Evolutionary conservation across 2,888 invertebrate species (phyloP).

Genomic region (Syrista parreyssii): DNA sequence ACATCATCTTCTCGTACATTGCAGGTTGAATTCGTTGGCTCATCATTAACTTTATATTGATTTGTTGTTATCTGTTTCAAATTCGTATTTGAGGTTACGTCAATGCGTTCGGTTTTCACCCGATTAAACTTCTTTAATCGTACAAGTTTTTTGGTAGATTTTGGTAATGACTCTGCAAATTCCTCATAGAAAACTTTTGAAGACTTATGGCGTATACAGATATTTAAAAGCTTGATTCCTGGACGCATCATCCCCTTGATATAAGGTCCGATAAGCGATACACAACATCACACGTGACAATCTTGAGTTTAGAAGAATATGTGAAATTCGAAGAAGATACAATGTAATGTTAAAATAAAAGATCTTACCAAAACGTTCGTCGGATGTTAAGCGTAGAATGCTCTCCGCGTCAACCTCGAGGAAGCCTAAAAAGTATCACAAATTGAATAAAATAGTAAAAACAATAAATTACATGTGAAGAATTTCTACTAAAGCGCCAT

Average conservation of each 20-base stretch:
- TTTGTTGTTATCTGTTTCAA: neutral
- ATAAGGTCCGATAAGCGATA: neutral
- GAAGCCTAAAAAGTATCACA: constrained; percentile 19
- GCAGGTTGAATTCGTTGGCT: neutral
- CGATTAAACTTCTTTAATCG: constrained; percentile 4
- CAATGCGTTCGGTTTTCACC: neutral
- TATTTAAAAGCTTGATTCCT: constrained; percentile 37
- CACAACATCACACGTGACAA: neutral
- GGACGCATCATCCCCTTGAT: constrained; percentile 23
- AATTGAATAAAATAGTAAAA: constrained; percentile 17
- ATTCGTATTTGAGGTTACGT: constrained; percentile 1
- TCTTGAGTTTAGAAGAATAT: neutral
- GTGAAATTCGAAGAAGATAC: neutral
- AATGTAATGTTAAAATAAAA: neutral
- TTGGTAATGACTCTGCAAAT: neutral
- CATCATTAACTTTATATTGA: neutral
- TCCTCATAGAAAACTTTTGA: constrained; percentile 1
- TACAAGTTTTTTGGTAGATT: neutral
- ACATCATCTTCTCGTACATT: neutral
- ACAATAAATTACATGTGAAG: constrained; percentile 3
- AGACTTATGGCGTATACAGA: constrained; percentile 40
- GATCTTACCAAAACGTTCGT: neutral
- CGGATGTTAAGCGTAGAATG: neutral
- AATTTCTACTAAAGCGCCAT: constrained; percentile 9
- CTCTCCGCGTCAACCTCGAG: neutral